Evolutionary conservation across 2,888 invertebrate species (phyloP), one percentile per base, ranked within the genome.

Genomic region (Agrotis ipsilon): DNA sequence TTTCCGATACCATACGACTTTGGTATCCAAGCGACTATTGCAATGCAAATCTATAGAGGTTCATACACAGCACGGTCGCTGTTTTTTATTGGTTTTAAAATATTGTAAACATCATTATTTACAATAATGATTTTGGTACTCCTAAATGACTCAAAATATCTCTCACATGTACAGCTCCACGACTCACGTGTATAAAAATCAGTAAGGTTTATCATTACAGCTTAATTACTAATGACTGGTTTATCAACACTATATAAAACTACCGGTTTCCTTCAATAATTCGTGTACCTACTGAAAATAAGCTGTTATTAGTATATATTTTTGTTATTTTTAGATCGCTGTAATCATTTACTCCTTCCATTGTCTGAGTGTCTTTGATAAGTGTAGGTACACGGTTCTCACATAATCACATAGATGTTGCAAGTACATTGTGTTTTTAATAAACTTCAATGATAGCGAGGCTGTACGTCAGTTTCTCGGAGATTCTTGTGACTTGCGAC

Each of bases 361-460:
- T 81, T 80, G 81, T 81, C 21, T 72, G 49, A 24, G 19, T 51
- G 58, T 62, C 46, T 27, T 32, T 72, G 58, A 54, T 77, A 62
- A 74, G 49, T 74, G 57, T 48, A 49, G 60, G 51, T 54, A 58
- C 48, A 13, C n/a, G 58, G 57, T 75, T 68, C 72, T 61, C 79
- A 82, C 79, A 79, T 82, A 66, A 72, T 72, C 58, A 65, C 57
- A 39, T 51, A 68, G 57, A 81, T 63, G 61, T 80, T 59, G 65
- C 58, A 59, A 57, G 45, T 59, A 72, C 70, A 68, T 60, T 73
- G 68, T 78, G 27, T 69, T 72, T 72, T 70, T 70, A 78, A 82
- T 67, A 65, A 75, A 70, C 54, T 68, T 65, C 55, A 66, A 65
- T 67, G 45, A 67, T 62, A 61, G 49, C 45, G 11, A n/a, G 16